phyloP scores from a whole-genome alignment of 2,888 invertebrate genomes.

The Drosophila meridionalis region DNA sequence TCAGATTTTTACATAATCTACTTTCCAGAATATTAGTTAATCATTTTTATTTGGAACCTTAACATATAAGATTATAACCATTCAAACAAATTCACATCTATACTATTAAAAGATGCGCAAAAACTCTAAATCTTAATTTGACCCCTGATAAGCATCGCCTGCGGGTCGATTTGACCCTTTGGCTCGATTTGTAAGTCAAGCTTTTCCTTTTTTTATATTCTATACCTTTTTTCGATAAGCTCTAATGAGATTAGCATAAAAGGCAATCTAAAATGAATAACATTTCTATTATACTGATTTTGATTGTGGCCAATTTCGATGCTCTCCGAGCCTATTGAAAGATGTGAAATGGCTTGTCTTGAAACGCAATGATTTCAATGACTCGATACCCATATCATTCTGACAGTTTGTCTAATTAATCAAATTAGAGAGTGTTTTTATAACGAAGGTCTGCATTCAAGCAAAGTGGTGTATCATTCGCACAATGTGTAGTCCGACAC shows the following conservation, averaged over 20 bases:
- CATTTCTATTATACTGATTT: constrained; percentile 3
- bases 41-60: neutral
- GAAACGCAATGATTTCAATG: neutral
- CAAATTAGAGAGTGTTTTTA: constrained; percentile 6
- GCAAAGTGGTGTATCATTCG: neutral
- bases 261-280: constrained; percentile 1
- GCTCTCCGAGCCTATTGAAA: neutral
- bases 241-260: constrained; percentile 9
- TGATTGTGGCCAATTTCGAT: neutral
- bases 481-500: neutral
- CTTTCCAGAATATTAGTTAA: neutral
- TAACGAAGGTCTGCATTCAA: neutral
- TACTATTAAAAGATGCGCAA: neutral
- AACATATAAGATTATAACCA: neutral
- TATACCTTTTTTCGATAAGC: neutral
- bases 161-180: neutral
- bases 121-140: neutral
- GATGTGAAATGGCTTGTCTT: neutral
- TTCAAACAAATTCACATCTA: neutral
- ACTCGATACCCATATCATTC: constrained; percentile 13
- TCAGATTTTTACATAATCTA: rapidly evolving
- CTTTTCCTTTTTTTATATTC: neutral
- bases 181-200: neutral
- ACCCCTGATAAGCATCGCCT: neutral
- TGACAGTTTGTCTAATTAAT: constrained; percentile 12